Evolutionary conservation across 2,888 invertebrate genomes (phyloP).

Genomic region (Orthosia cruda): DNA sequence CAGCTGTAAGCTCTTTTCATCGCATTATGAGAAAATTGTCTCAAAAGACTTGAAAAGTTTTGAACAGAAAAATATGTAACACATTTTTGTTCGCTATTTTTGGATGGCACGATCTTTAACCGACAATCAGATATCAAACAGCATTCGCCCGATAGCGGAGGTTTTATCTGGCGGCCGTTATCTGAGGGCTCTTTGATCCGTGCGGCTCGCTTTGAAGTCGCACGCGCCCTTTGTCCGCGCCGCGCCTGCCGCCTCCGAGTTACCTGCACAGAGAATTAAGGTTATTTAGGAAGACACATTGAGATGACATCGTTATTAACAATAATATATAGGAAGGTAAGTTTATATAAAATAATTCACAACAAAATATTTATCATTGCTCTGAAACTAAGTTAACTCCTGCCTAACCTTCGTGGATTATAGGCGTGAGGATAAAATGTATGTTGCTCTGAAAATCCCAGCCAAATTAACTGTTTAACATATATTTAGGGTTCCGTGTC

Average conservation of each 20-base stretch:
- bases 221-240: constrained; percentile 81
- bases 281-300: constrained; percentile 69
- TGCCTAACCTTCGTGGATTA: too few relatives aligned
- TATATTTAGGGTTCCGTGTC: constrained; percentile 7
- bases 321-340: constrained; percentile 18
- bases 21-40: constrained; percentile 60
- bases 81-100: constrained; percentile 79
- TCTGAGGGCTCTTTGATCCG: constrained; percentile 84
- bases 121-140: constrained; percentile 88
- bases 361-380: not conserved
- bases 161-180: constrained; percentile 84
- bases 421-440: too few relatives aligned
- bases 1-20: constrained; percentile 64
- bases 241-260: constrained; percentile 65
- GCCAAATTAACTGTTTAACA: not conserved
- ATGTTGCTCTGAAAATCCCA: not conserved
- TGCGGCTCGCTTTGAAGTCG: constrained; percentile 83
- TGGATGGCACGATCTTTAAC: constrained; percentile 78
- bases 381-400: not conserved
- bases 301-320: constrained; percentile 73
- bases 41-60: constrained; percentile 66
- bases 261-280: constrained; percentile 85
- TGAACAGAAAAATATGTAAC: constrained; percentile 73
- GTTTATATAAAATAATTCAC: not conserved
- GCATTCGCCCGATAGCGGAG: constrained; percentile 76